Evolutionary conservation across 2,888 invertebrate genomes (phyloP).

Genomic region (Dynastes tityus): DNA sequence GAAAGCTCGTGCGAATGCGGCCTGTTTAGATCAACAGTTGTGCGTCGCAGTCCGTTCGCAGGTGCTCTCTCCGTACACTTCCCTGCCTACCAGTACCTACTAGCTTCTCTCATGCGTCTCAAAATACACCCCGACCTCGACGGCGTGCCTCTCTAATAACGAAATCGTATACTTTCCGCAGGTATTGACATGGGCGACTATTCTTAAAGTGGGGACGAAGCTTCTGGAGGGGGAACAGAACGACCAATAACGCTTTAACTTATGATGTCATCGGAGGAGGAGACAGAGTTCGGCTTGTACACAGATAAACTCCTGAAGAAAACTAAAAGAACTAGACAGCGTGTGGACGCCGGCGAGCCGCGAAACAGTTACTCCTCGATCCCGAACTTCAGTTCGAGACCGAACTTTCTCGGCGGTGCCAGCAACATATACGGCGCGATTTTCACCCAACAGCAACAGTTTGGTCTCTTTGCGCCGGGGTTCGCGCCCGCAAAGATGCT

Average conservation of each 20-base stretch:
- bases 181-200: slow-evolving; percentile 71
- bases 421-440: slow-evolving; percentile 86
- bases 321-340: slow-evolving; percentile 94
- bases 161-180: slow-evolving; percentile 49
- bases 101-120: slow-evolving; percentile 13
- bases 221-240: slow-evolving; percentile 76
- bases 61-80: slow-evolving; percentile 55
- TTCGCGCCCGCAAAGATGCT: slow-evolving; percentile 93
- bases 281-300: slow-evolving; percentile 94
- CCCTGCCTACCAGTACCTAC: slow-evolving; percentile 20
- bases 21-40: slow-evolving; percentile 60
- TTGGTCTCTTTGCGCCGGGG: slow-evolving; percentile 88
- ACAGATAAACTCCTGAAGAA: slow-evolving; percentile 94
- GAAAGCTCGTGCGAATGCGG: slow-evolving; percentile 49
- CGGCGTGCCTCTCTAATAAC: slow-evolving; percentile 41
- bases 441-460: slow-evolving; percentile 85
- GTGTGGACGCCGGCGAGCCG: slow-evolving; percentile 96
- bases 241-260: slow-evolving; percentile 88
- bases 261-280: slow-evolving; percentile 98
- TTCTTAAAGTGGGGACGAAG: slow-evolving; percentile 74
- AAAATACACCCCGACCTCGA: slow-evolving; percentile 34
- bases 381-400: slow-evolving; percentile 83
- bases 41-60: slow-evolving; percentile 56
- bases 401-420: slow-evolving; percentile 86
- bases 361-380: slow-evolving; percentile 92